Evolutionary conservation across 2,888 invertebrate species (phyloP).

Genomic region (Mimas tiliae): DNA sequence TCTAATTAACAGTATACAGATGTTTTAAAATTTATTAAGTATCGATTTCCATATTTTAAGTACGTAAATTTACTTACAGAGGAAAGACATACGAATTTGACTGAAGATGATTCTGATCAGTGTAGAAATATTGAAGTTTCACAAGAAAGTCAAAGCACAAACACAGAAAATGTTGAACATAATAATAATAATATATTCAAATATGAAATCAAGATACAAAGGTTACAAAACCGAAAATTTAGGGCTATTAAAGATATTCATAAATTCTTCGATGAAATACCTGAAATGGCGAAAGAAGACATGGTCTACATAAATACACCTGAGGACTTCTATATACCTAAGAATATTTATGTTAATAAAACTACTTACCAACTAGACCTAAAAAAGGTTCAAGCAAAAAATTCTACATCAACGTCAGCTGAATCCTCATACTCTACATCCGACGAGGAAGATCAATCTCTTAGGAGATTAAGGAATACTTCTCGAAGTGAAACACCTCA

Average conservation of each 20-base stretch:
- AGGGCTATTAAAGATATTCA: slow-evolving; percentile 45
- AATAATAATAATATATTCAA: not conserved
- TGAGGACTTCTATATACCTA: slow-evolving; percentile 57
- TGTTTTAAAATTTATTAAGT: not conserved
- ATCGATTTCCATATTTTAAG: not conserved
- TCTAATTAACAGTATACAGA: not conserved
- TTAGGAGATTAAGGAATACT: slow-evolving; percentile 52
- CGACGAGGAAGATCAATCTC: slow-evolving; percentile 59
- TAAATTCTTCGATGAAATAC: slow-evolving; percentile 55
- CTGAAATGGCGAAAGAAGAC: slow-evolving; percentile 56
- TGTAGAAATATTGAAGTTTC: slow-evolving; percentile 7
- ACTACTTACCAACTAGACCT: slow-evolving; percentile 60
- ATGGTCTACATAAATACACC: slow-evolving; percentile 60
- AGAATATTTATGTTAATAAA: slow-evolving; percentile 62
- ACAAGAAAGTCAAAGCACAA: not conserved
- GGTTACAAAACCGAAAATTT: slow-evolving; percentile 47
- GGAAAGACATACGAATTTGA: not conserved
- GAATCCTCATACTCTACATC: slow-evolving; percentile 49
- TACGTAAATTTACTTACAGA: not conserved
- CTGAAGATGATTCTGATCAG: not conserved
- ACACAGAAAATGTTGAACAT: slow-evolving; percentile 1
- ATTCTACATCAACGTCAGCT: slow-evolving; percentile 37
- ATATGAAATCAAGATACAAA: slow-evolving; percentile 46
- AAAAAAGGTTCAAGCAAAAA: slow-evolving; percentile 48
- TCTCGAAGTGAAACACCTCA: slow-evolving; percentile 35